Conservation (phyloP, 30 jellyfish, hydroid and myxozoan genomes). For the Hydra vulgaris region DNA sequence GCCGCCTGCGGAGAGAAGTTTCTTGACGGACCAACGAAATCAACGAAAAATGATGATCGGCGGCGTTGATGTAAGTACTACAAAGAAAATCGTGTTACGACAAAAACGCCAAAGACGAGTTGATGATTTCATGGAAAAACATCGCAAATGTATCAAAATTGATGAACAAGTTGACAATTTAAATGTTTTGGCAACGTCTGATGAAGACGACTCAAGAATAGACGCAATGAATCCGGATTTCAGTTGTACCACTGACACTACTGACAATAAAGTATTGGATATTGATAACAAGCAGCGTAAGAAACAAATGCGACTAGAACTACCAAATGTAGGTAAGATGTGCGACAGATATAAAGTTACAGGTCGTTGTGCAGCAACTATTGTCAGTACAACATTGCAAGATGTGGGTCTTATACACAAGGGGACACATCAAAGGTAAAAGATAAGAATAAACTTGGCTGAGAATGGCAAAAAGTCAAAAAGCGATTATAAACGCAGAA, state of each 20-base stretch:
- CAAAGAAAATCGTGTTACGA: not conserved
- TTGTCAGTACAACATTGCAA: no score
- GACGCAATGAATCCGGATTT: not conserved
- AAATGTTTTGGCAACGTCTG: not conserved
- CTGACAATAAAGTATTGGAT: not conserved
- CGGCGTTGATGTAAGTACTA: not conserved
- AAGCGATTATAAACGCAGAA: no score
- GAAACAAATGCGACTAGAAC: not conserved
- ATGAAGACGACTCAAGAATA: not conserved
- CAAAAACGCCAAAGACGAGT: not conserved
- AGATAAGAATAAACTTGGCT: no score
- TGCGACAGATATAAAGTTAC: not conserved
- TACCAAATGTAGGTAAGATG: not conserved
- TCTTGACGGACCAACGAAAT: not conserved
- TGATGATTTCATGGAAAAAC: not conserved
- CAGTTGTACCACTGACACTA: not conserved
- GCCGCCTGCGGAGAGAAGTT: not conserved
- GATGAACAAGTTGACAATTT: not conserved
- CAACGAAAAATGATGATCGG: not conserved
- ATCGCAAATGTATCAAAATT: not conserved
- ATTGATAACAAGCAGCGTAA: not conserved
- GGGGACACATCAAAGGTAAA: no score
- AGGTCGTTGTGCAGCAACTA: no score
- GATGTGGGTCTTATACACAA: no score
- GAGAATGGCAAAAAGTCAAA: no score